These are phyloP conservation scores for Himalopsyche phryganea DNA, from an alignment of 1,140 invertebrate species.

Conservation along the genomic window DNA sequence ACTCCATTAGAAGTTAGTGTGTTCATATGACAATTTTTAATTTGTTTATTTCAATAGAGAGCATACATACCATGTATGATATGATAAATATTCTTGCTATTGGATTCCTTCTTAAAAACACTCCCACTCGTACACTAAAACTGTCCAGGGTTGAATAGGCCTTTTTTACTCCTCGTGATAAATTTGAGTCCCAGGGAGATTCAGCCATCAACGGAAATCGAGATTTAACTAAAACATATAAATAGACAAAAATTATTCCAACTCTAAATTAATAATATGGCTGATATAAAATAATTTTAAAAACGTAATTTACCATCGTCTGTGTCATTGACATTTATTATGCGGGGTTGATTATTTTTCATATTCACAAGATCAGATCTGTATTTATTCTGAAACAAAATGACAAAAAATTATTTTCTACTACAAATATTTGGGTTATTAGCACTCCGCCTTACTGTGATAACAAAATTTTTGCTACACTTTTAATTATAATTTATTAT, in stretches of 20 bases:
- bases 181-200: constrained; percentile 72
- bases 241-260: not conserved
- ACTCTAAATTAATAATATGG: not conserved
- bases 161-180: constrained; percentile 73
- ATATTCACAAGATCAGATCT: constrained; percentile 42
- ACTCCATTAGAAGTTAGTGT: not conserved
- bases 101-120: constrained; percentile 78
- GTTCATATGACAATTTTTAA: too few relatives aligned
- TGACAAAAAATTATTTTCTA: not conserved
- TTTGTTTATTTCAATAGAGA: too few relatives aligned
- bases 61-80: constrained; percentile 34
- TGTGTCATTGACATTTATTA: constrained; percentile 61
- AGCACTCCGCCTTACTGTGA: too few relatives aligned
- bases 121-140: constrained; percentile 68
- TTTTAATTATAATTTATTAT: too few relatives aligned
- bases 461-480: too few relatives aligned
- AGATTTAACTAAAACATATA: constrained; percentile 48
- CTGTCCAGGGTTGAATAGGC: constrained; percentile 73
- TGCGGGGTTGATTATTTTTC: constrained; percentile 42
- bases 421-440: too few relatives aligned
- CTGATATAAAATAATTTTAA: too few relatives aligned
- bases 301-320: constrained; percentile 56
- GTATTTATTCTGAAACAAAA: constrained; percentile 49
- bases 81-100: constrained; percentile 75
- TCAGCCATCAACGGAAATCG: constrained; percentile 73